A percentile compares a stretch with the other conserved stretches of the same genome.
Conservation (phyloP, 2,888 invertebrate genomes). For the Nemoura dubitans region DNA sequence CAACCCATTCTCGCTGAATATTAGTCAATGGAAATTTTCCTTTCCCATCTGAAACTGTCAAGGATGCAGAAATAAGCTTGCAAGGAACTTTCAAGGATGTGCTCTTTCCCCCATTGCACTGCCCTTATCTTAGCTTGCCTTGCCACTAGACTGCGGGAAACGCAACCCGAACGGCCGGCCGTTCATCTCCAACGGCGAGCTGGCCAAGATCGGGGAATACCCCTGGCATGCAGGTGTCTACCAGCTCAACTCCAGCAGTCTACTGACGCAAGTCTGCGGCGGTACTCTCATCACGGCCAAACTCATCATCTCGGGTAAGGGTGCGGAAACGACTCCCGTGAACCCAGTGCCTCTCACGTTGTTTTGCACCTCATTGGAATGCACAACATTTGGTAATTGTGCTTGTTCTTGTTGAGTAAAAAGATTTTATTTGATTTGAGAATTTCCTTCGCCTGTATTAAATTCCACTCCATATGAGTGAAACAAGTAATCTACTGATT, state of each 20-base stretch:
- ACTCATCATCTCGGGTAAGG: conserved; percentile 53
- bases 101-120: no score
- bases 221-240: conserved; percentile 56
- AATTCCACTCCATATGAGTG: no score
- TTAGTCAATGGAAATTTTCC: no score
- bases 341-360: no score
- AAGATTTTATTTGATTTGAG: no score
- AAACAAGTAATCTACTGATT: no score
- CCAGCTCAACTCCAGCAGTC: not conserved
- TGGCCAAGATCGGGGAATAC: conserved; percentile 53
- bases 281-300: conserved; percentile 54
- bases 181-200: conserved; percentile 53
- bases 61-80: no score
- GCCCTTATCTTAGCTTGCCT: no score
- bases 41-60: no score
- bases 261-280: conserved; percentile 53
- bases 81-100: no score
- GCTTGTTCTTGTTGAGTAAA: not conserved
- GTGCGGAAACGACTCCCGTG: not conserved
- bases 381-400: not conserved
- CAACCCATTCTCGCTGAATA: no score
- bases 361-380: not conserved
- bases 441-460: no score
- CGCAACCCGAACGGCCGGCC: conserved; percentile 53
- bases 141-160: conserved; percentile 53